These are phyloP conservation scores for Tenualosa thibaudeaui DNA, from an alignment of 2,797 vertebrate genomes.

Conservation along the genomic window DNA sequence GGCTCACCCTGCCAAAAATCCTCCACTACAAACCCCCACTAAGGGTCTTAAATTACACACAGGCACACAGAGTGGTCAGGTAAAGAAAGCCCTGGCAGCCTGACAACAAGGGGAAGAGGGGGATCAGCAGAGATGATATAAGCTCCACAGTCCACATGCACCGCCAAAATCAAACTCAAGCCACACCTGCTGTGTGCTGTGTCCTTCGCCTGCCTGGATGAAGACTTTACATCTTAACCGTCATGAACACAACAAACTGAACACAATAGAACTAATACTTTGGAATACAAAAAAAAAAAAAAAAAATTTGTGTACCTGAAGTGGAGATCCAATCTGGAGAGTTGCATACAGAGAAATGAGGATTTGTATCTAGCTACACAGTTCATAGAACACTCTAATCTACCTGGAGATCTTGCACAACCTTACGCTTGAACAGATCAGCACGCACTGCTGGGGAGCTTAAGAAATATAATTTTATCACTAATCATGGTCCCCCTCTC, in stretches of 20 bases:
- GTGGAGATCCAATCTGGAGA: neutral
- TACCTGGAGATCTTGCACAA: neutral
- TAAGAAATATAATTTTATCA: neutral
- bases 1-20: slow-evolving; percentile 9
- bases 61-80: neutral
- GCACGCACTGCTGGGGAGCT: neutral
- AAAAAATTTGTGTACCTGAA: neutral
- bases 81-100: neutral
- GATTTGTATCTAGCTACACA: neutral
- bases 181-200: neutral
- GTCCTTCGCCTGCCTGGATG: neutral
- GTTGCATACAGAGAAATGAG: neutral
- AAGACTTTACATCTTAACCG: neutral
- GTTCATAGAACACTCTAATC: neutral
- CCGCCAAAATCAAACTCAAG: neutral
- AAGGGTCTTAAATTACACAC: neutral
- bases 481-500: neutral
- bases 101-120: neutral
- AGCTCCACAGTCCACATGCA: neutral
- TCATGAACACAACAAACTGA: neutral
- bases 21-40: slow-evolving; percentile 13
- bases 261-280: neutral
- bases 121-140: neutral
- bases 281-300: neutral
- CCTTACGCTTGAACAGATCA: neutral